Base-by-base conservation (phyloP, 2,797 vertebrate species). In the Anguilla marmorata region DNA sequence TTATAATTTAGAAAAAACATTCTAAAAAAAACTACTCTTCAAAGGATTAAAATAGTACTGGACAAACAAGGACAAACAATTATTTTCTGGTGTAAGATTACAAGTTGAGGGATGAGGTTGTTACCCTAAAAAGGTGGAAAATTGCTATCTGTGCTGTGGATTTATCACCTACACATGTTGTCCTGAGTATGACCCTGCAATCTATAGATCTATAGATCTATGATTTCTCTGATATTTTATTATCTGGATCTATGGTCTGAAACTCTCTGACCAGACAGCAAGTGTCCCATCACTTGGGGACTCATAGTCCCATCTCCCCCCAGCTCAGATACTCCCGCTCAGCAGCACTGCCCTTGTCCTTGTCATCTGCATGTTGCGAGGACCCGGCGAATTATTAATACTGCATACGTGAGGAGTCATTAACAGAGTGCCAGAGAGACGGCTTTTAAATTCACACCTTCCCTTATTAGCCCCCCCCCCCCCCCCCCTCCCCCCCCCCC, bases 401-500 rank as follows among this genome's bases (percentile, higher is more conserved):
- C 37, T 48, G 74, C 74, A 45, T 45, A 79, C 19, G 74, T 9
- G n/a, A 5, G 16, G 37, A 9, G 45, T 69, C 66, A 54, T 84
- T 84, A 84, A 63, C 50, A 52, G 33, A 5, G 87, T 24, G 56
- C 60, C 30, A 84, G 58, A 4, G 54, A 45, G 56, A 16, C 87
- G 27, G 30, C n/a, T 66, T 66, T 27, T 50, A 72, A 30, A 84
- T 54, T 87, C 80, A 87, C 87, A 84, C 79, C 45, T 72, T 58
- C 50, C 9, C 58, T 84, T 63, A 52, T 58, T 84, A 56, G 14
- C 60, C 14, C 80, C 41, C 58, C 87, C 80, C 58, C 21, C n/a
- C 24, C 58, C 86, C 80, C 80, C 21, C n/a, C 19, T n/a, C n/a
- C 83, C 48, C 45, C 60, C 37, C 58, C 86, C 79, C 79, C 30